These are phyloP conservation scores for Aspidiotus rigidus DNA, from an alignment of 2,888 invertebrate species.

Conservation along the genomic window DNA sequence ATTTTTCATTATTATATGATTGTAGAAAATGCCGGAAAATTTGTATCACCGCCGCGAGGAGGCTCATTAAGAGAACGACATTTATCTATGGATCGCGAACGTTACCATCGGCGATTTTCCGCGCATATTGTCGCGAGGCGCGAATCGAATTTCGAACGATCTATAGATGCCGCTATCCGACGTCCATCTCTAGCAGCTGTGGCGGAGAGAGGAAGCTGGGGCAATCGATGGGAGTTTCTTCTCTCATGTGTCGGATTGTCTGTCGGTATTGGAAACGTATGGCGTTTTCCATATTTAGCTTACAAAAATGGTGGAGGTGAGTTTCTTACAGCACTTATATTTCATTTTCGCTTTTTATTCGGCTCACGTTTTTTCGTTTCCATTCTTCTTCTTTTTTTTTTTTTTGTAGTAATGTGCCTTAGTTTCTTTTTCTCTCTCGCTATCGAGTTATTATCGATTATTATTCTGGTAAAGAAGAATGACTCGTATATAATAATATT, in stretches of 20 bases:
- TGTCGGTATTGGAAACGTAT: conserved; percentile 76
- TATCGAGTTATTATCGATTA: too few relatives aligned
- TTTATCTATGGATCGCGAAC: conserved; percentile 35
- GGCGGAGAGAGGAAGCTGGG: conserved; percentile 43
- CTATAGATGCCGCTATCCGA: conserved; percentile 41
- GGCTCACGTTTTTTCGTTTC: too few relatives aligned
- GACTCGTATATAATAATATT: too few relatives aligned
- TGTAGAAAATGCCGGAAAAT: conserved; percentile 18
- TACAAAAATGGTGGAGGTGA: conserved; percentile 77
- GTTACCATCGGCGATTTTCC: conserved; percentile 39
- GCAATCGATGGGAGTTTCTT: conserved; percentile 55
- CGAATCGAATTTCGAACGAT: conserved; percentile 39
- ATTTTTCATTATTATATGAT: not conserved
- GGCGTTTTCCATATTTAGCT: conserved; percentile 78
- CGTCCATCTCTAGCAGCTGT: conserved; percentile 41
- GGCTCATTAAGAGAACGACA: conserved; percentile 39
- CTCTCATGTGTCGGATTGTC: conserved; percentile 74
- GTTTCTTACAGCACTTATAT: conserved; percentile 35
- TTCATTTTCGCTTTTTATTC: too few relatives aligned
- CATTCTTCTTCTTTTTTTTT: too few relatives aligned
- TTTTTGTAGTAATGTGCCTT: too few relatives aligned
- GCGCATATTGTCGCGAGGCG: conserved; percentile 40
- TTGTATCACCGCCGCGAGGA: conserved; percentile 35
- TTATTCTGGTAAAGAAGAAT: too few relatives aligned
- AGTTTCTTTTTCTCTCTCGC: too few relatives aligned